Conservation (phyloP, 2,888 invertebrate species). For the Aphrophora alni region DNA sequence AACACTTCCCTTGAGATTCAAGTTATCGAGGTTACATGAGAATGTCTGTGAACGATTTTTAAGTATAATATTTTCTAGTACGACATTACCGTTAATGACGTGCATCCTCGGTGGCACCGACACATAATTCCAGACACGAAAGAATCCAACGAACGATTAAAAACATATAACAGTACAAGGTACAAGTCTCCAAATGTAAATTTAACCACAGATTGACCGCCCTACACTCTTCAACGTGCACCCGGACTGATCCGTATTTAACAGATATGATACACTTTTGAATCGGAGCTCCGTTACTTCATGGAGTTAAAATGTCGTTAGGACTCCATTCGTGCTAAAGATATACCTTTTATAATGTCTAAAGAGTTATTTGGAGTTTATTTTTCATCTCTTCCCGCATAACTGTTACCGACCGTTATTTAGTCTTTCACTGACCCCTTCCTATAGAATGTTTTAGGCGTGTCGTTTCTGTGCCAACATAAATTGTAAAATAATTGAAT, state of each 20-base stretch:
- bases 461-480: too few species aligned
- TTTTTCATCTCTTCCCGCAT: not conserved
- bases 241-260: not conserved
- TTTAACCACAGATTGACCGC: not conserved
- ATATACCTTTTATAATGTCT: not conserved
- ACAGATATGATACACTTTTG: not conserved
- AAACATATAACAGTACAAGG: not conserved
- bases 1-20: too few species aligned
- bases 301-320: not conserved
- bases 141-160: too few species aligned
- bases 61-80: too few species aligned
- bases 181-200: not conserved
- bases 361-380: not conserved
- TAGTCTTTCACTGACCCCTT: not conserved
- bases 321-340: slow-evolving; percentile 2
- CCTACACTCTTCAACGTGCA: too few species aligned
- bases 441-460: not conserved
- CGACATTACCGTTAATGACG: too few species aligned
- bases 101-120: too few species aligned
- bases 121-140: too few species aligned
- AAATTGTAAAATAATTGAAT: too few species aligned
- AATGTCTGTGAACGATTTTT: too few species aligned
- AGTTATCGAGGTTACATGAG: too few species aligned
- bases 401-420: not conserved
- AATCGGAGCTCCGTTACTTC: not conserved